A percentile compares a stretch with the other conserved stretches of the same genome.
phyloP scores from a whole-genome alignment of 2,797 vertebrate genomes.

The Staurois parvus region DNA sequence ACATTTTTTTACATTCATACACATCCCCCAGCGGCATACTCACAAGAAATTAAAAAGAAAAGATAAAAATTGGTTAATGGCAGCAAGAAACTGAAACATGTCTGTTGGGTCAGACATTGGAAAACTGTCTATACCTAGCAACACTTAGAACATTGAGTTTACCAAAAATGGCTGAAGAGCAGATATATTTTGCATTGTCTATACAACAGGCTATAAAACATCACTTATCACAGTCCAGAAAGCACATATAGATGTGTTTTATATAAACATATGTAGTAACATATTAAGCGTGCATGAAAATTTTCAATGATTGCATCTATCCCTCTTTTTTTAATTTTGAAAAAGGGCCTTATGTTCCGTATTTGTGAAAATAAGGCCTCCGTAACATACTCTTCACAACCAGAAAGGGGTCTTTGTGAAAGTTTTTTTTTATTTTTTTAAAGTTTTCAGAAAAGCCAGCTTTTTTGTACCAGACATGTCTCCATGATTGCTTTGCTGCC shows the following conservation, averaged over 20 bases:
- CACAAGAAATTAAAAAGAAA: constrained; percentile 80
- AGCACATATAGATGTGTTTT: constrained; percentile 99
- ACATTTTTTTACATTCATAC: constrained; percentile 81
- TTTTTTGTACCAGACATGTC: constrained; percentile 76
- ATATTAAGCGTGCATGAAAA: constrained; percentile 98
- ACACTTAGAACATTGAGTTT: constrained; percentile 97
- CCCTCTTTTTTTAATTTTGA: constrained; percentile 77
- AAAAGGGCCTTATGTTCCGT: constrained; percentile 87
- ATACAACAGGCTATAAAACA: constrained; percentile 99
- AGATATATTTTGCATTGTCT: constrained; percentile 99
- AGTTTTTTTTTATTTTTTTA: constrained; percentile 78
- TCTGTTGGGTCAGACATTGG: constrained; percentile 87
- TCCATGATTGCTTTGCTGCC: constrained; percentile 76
- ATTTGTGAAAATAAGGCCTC: constrained; percentile 89
- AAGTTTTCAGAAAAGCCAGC: constrained; percentile 81
- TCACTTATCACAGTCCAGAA: constrained; percentile 99
- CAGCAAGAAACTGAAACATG: constrained; percentile 85
- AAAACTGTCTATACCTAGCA: constrained; percentile 98
- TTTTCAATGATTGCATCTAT: constrained; percentile 86
- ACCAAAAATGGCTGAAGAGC: constrained; percentile 95
- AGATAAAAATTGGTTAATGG: constrained; percentile 77
- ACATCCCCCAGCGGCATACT: constrained; percentile 81
- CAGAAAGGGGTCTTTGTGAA: constrained; percentile 85
- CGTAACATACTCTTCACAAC: constrained; percentile 84
- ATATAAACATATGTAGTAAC: constrained; percentile 99